A percentile compares a stretch with the other conserved stretches of the same genome.
Conservation (phyloP, 2,797 vertebrate genomes). For the Strix occidentalis region DNA sequence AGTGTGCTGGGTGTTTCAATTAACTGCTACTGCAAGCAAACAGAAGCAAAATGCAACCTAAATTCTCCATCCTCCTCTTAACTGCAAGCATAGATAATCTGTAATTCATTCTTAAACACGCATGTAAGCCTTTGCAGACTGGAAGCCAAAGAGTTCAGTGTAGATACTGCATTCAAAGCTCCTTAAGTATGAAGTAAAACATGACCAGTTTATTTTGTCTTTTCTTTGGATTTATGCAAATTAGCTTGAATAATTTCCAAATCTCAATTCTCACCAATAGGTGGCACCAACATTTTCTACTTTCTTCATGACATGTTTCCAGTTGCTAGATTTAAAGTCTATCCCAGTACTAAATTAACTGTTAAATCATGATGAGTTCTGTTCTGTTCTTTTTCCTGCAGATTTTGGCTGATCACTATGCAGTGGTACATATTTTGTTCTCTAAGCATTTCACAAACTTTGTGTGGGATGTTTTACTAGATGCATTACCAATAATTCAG, state of each 20-base stretch:
- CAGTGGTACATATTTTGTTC: background rate
- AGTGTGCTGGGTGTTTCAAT: background rate
- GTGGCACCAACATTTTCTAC: slow-evolving; percentile 59
- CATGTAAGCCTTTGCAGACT: background rate
- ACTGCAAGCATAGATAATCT: background rate
- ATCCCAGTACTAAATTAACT: background rate
- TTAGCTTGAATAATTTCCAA: slow-evolving; percentile 28
- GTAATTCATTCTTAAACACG: background rate
- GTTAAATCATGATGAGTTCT: background rate
- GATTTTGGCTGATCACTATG: background rate
- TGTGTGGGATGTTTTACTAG: background rate
- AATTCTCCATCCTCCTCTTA: background rate
- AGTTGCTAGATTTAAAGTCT: slow-evolving; percentile 5
- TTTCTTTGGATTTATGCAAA: slow-evolving; percentile 37
- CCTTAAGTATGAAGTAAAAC: background rate
- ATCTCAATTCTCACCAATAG: slow-evolving; percentile 49
- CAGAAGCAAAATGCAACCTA: background rate
- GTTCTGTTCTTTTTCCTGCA: background rate
- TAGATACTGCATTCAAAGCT: background rate
- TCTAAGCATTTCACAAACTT: background rate
- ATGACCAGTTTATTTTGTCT: background rate
- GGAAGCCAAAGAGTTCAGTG: background rate
- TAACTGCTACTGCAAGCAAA: background rate
- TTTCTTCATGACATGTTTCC: background rate
- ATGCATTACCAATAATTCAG: background rate